Conservation (phyloP, 2,888 invertebrate genomes). For the Chrysodeixis includens region DNA sequence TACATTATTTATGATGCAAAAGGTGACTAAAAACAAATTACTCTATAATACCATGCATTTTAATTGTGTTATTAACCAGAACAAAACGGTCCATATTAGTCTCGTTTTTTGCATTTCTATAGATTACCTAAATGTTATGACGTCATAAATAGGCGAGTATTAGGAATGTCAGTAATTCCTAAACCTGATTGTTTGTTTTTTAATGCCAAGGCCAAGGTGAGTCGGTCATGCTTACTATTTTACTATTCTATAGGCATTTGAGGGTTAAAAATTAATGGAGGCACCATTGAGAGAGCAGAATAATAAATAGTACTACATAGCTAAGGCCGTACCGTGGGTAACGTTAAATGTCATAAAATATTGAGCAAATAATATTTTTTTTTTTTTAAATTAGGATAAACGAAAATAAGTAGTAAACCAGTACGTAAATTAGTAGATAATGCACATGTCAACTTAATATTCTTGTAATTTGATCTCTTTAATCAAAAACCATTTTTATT, state of each 20-base stretch:
- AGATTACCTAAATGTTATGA: background rate
- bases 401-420: too few relatives aligned
- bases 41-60: background rate
- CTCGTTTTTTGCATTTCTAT: background rate
- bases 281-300: background rate
- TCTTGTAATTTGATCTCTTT: too few relatives aligned
- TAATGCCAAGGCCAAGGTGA: slow-evolving; percentile 2
- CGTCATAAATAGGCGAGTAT: background rate
- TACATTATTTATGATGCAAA: too few relatives aligned
- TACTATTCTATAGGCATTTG: slow-evolving; percentile 1
- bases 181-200: background rate
- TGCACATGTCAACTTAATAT: too few relatives aligned
- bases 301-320: too few relatives aligned
- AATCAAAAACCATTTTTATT: too few relatives aligned
- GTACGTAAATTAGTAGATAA: too few relatives aligned
- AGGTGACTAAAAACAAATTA: background rate
- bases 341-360: too few relatives aligned
- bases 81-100: slow-evolving; percentile 7
- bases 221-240: slow-evolving; percentile 1
- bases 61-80: background rate
- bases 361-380: too few relatives aligned
- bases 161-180: background rate
- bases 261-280: background rate
- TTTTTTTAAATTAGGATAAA: too few relatives aligned
- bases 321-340: too few relatives aligned